Base-by-base conservation (phyloP, 2,797 vertebrate genomes). In the Cossypha caffra region DNA sequence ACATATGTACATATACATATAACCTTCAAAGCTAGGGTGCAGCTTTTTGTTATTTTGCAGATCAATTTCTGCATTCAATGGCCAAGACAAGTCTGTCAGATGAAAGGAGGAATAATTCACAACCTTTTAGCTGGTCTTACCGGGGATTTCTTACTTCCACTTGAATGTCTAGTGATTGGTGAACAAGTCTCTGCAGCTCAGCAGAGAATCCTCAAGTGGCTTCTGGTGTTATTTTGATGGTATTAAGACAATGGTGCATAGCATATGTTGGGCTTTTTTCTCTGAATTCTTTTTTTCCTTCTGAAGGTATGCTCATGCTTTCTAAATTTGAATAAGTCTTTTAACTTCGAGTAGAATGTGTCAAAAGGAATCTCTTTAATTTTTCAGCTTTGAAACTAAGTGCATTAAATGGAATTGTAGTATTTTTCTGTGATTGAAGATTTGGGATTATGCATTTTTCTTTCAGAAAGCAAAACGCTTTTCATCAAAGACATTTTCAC, bases 241-340 rank as follows among this genome's bases (percentile, higher is more conserved):
- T 94, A 95, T 97, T 96, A 97, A 98, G 97, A 97, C 95, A 98
- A 96, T 94, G 73, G 69, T 92, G 91, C 69, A 89, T 86, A 86
- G 84, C 59, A 51, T 95, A 88, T 52, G 59, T 74, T 11, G 7
- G 20, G 38, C 14, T 90, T 95, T 93, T 51, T 91, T 68, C 54
- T 90, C 48, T 21, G 40, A 95, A 72, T 18, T 43, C 4, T 81
- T 88, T 35, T 40, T 84, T 90, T 79, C 26, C 25, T 81, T 92
- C 66, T 87, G 84, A 88, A 90, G 63, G 38, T 90, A 90, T 71
- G 54, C 4, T 96, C 5, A 21, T 62, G 18, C 54, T 96, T 94
- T 96, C 86, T 83, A 88, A 82, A 85, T 67, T 38, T 71, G 37
- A 84, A 40, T 93, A 95, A 94, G 76, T 54, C 83, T 93, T 97